A percentile compares a stretch with the other conserved stretches of the same genome.
Conservation (phyloP, 1,140 invertebrate species). For the Venturia canescens region DNA sequence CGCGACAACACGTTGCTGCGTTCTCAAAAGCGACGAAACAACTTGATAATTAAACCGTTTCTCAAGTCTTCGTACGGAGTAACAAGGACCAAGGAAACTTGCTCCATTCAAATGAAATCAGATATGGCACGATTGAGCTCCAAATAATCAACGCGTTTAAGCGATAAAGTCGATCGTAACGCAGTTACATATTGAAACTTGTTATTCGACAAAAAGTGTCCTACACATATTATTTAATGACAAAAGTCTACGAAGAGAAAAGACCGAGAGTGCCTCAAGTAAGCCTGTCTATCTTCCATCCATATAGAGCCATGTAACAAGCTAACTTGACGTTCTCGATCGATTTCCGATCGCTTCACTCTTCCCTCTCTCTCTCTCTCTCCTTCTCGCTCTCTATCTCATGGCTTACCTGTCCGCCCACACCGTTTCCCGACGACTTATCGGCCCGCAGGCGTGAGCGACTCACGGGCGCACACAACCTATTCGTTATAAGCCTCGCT, state of each 20-base stretch:
- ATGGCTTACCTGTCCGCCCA: slow-evolving; percentile 53
- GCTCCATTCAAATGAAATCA: too few relatives aligned
- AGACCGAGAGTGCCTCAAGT: background rate
- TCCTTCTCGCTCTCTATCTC: slow-evolving; percentile 22
- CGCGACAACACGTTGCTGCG: too few relatives aligned
- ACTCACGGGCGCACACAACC: slow-evolving; percentile 43
- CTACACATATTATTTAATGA: background rate
- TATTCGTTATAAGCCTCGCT: slow-evolving; percentile 53
- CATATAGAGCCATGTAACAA: slow-evolving; percentile 20
- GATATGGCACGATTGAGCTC: too few relatives aligned
- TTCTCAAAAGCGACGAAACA: too few relatives aligned
- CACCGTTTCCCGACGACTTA: slow-evolving; percentile 47
- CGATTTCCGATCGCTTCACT: slow-evolving; percentile 51
- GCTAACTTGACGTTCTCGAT: slow-evolving; percentile 41
- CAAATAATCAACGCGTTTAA: too few relatives aligned
- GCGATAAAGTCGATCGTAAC: too few relatives aligned
- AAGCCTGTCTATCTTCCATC: slow-evolving; percentile 31
- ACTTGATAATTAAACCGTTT: too few relatives aligned
- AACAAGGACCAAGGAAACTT: too few relatives aligned
- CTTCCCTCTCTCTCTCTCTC: slow-evolving; percentile 27
- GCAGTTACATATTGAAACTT: background rate
- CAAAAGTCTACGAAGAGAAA: background rate
- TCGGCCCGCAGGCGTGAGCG: slow-evolving; percentile 42
- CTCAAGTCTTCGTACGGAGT: too few relatives aligned
- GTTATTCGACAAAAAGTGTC: background rate